Base-by-base conservation (phyloP, 2,888 invertebrate species). In the Scrobipalpa atriplicella region DNA sequence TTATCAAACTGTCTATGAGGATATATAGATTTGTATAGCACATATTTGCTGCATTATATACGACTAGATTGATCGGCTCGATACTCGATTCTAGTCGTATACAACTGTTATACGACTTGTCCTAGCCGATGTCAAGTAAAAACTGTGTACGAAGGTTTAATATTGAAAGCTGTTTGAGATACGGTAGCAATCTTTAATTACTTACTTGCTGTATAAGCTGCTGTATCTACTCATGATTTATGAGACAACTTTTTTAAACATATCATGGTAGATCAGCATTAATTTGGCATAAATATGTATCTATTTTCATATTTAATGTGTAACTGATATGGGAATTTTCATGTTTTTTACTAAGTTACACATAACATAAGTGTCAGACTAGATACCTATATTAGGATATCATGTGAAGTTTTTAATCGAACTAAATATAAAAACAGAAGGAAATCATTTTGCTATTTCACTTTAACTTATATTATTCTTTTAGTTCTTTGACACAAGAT, bases 41-140 rank as follows among this genome's bases (percentile, higher is more conserved):
- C 69, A n/a, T 61, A 39, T 61, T 19, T 38, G 18, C 41, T 61
- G 61, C 36, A 58, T 36, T 58, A 58, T 58, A 36, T 29, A 58
- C 29, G n/a, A 58, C 36, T 16, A 36, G 38, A 58, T 58, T 16
- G 58, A 58, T 38, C 38, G 29, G 8, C 8, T 38, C 36, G 16
- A 58, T 58, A 16, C n/a, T 6, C 13, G 21, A 19, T 56, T 21
- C 21, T 21, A 19, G 19, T 52, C 52, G 8, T 52, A 19, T 52
- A 52, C 52, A 21, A 52, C 54, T 11, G 29, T 29, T 56, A 21
- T 13, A 21, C 5, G 21, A 56, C 29, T 11, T 11, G 29, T 29
- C 21, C 13, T 21, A 13, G 54, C 21, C 19, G 13, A 56, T 56
- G 21, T 56, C 54, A 21, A 56, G 29, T 21, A 56, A 56, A 56